Base-by-base conservation (phyloP, 2,888 invertebrate species). In the Alviniconcha strummeri region DNA sequence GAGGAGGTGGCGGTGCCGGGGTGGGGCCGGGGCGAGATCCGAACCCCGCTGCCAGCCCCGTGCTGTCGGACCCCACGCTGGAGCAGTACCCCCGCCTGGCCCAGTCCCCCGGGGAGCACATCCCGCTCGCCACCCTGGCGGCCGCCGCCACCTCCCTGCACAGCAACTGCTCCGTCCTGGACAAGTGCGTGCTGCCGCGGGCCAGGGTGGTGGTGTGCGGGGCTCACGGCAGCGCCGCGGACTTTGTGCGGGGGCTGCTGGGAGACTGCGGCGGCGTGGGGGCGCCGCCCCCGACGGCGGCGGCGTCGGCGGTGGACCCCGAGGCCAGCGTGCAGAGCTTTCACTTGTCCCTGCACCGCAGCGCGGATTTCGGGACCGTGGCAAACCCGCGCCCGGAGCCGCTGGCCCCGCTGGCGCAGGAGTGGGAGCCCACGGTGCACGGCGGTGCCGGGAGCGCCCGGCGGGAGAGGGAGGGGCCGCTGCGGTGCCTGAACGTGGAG, bases 401-500 rank as follows among this genome's bases (percentile, higher is more conserved):
- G 3, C 19, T 60, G 6, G 54, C 54, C 3, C 17, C 74, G 57
- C 17, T 75, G 55, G 64, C 60, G 4, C 36, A 77, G 17, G 81
- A 82, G 56, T n/a, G 56, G 11, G n/a, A 17, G 72, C 19, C 36
- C 4, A 9, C n/a, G 13, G 36, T 56, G 13, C 36, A 36, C 36
- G 4, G 52, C 15, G 4, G 52, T 11, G 72, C 72, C n/a, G 55
- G n/a, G 11, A n/a, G 17, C 7, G 13, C 8, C n/a, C 13, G 57
- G 77, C 57, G 17, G 55, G 60, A 54, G 19, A 17, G 13, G 54
- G 72, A 11, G n/a, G 69, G 60, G 9, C 54, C 7, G 17, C 11
- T 75, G 60, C 54, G 64, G 9, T 19, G 57, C 57, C 72, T 89
- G 9, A 90, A 90, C 84, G 85, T 89, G 8, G 90, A 90, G 82